Conservation (phyloP, 2,113 vertebrate genomes). For the Clupea harengus region DNA sequence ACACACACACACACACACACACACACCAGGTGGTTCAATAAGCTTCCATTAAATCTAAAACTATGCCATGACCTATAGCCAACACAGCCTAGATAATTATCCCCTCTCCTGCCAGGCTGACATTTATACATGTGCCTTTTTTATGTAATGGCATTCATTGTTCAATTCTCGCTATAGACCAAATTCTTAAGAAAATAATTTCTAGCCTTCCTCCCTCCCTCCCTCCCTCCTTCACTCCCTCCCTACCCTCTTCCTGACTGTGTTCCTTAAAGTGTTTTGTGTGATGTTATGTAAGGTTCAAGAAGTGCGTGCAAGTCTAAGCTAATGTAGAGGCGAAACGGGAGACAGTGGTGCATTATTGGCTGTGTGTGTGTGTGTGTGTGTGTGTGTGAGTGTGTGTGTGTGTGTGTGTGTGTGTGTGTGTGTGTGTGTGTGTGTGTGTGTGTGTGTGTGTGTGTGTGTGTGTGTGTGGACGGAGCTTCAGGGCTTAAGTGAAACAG, state of each 20-base stretch:
- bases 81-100: not conserved
- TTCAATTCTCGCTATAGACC: not conserved
- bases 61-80: not conserved
- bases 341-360: not conserved
- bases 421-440: not conserved
- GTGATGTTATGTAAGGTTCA: not conserved
- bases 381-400: not conserved
- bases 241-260: not conserved
- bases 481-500: not conserved
- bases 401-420: not conserved
- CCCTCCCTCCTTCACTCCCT: not conserved
- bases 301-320: not conserved
- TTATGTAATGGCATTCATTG: not conserved
- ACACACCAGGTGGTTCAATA: not conserved
- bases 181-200: not conserved
- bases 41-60: not conserved
- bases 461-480: not conserved
- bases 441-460: not conserved
- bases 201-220: not conserved
- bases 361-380: not conserved
- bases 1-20: not conserved
- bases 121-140: not conserved
- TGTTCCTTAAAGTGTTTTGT: not conserved
- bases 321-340: not conserved
- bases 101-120: not conserved